A percentile compares a stretch with the other conserved stretches of the same genome.
Conservation (phyloP, 2,113 vertebrate species). For the Sakesphorus luctuosus region DNA sequence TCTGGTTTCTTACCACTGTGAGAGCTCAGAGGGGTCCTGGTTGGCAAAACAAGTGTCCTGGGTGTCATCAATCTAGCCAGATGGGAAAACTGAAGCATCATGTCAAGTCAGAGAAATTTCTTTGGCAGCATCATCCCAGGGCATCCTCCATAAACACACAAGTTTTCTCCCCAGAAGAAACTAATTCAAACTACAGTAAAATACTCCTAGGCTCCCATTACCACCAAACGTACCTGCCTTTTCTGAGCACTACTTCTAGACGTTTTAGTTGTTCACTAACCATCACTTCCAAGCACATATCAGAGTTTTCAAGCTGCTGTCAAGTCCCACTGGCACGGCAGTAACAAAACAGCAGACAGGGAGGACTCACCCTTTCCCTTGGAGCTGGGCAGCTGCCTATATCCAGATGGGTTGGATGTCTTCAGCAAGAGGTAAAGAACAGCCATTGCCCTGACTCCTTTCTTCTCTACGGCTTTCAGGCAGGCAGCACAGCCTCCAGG, state of each 20-base stretch:
- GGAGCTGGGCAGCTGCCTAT: slow-evolving; percentile 64
- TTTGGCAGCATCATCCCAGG: background rate
- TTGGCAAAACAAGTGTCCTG: background rate
- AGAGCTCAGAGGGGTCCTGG: background rate
- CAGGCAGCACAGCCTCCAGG: slow-evolving; percentile 21
- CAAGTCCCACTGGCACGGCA: background rate
- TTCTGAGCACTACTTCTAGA: background rate
- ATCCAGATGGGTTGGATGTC: background rate
- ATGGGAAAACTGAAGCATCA: background rate
- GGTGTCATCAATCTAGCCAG: background rate
- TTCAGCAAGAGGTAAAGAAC: slow-evolving; percentile 61
- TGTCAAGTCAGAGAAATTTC: background rate
- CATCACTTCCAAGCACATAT: background rate
- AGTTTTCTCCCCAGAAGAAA: background rate
- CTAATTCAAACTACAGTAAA: background rate
- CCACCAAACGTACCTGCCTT: background rate
- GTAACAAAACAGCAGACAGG: background rate
- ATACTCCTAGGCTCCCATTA: background rate
- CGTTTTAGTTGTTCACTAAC: background rate
- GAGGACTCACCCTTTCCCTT: slow-evolving; percentile 44
- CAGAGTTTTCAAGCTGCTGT: background rate
- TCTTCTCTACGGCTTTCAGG: slow-evolving; percentile 18
- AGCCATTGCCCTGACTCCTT: slow-evolving; percentile 39
- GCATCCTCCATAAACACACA: background rate
- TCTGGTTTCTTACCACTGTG: background rate